Base-by-base conservation (phyloP, 2,888 invertebrate species). In the Bruchidius siliquastri region DNA sequence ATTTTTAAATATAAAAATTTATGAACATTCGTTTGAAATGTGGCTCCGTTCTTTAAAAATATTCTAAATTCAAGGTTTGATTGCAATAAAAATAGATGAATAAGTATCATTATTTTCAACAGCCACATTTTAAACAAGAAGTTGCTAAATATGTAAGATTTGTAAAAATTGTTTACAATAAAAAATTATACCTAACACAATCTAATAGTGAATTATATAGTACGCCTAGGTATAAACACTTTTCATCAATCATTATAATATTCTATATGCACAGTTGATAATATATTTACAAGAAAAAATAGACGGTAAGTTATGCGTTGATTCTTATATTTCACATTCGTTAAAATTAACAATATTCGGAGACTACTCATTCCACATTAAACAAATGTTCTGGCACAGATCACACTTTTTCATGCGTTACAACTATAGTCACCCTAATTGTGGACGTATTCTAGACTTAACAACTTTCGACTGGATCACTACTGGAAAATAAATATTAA, bases 201-300 rank as follows among this genome's bases (percentile, higher is more conserved):
- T 82, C 83, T 84, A 84, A 83, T 82, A 79, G 80, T 81, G 78
- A 77, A 78, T 75, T 77, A 81, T 68, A 68, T 68, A 83, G 82
- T 81, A 83, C 81, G 82, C 82, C 84, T 84, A 85, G 80, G 82
- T 84, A 85, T 84, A 84, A 85, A 85, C 84, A 85, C 83, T 85
- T 84, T 85, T 83, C 84, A 85, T 85, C 85, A 85, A 84, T 84
- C 84, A 83, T 83, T 85, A 83, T 84, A 83, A 84, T 85, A 84
- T 85, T 86, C 85, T 86, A 86, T 86, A 86, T 86, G 86, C 86
- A 86, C 86, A 87, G 84, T 85, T 86, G 83, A 83, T 84, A 82
- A 84, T 84, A 84, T 87, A 86, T 87, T 83, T 86, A 87, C 86
- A 87, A 85, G 86, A 49, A 84, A 84, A 84, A 85, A 81, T 82